phyloP scores from a whole-genome alignment of 2,888 invertebrate species.

The Tipula helvola region DNA sequence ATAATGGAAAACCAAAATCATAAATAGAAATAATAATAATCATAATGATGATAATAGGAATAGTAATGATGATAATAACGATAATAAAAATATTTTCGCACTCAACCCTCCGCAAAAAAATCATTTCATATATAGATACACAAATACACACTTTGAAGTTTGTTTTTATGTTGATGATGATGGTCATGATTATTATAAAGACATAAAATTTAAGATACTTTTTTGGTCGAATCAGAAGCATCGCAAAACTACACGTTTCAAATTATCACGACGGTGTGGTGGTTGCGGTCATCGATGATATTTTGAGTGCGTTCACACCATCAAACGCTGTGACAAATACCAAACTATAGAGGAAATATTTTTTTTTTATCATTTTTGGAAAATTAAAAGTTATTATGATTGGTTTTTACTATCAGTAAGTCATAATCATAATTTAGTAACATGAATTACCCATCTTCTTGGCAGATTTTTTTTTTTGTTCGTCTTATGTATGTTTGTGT shows the following conservation, averaged over 20 bases:
- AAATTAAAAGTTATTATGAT: conserved; percentile 4
- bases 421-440: conserved; percentile 4
- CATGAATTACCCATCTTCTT: neutral
- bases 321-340: neutral
- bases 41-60: neutral
- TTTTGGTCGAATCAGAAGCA: neutral
- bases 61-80: neutral
- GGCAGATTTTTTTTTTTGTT: neutral
- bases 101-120: neutral
- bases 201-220: neutral
- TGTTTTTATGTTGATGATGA: neutral
- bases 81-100: neutral
- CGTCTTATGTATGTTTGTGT: neutral
- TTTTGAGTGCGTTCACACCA: neutral
- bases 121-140: neutral
- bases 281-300: neutral
- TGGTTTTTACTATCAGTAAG: conserved; percentile 4
- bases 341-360: neutral
- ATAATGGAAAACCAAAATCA: neutral
- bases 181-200: neutral
- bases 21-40: neutral
- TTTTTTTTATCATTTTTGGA: neutral
- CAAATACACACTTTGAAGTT: neutral
- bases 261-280: no score
- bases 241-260: neutral